Conservation (phyloP, 2,797 vertebrate genomes). For the Anisognathus igniventris region DNA sequence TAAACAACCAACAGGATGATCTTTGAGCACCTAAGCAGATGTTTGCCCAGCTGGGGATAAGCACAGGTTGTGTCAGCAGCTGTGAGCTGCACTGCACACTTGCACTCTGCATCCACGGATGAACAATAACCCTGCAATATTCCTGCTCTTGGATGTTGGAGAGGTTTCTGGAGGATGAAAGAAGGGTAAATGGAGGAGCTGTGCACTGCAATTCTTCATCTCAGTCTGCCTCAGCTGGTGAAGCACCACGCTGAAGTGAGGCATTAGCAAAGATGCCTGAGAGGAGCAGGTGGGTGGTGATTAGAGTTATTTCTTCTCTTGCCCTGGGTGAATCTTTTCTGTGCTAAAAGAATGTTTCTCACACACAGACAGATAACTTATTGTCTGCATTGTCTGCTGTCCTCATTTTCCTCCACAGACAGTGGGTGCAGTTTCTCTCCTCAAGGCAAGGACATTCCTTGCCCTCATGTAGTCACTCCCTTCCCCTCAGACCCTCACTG, state of each 20-base stretch:
- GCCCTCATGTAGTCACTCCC: not conserved
- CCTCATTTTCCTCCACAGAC: not conserved
- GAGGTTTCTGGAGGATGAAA: slow-evolving; percentile 21
- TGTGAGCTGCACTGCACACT: not conserved
- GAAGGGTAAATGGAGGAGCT: slow-evolving; percentile 16
- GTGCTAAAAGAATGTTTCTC: slow-evolving; percentile 7
- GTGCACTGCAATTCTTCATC: not conserved
- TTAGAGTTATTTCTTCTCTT: slow-evolving; percentile 21
- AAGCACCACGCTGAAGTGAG: not conserved
- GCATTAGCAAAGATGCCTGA: slow-evolving; percentile 18
- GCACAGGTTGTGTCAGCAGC: slow-evolving; percentile 33
- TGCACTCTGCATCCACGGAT: not conserved
- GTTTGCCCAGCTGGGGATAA: slow-evolving; percentile 31
- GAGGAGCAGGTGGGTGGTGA: slow-evolving; percentile 4
- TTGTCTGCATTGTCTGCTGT: not conserved
- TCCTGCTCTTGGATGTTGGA: not conserved
- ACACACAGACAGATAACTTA: not conserved
- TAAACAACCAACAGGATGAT: not conserved
- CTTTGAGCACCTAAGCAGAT: not conserved
- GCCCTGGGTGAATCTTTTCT: slow-evolving; percentile 5
- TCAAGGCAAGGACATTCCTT: not conserved
- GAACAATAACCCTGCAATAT: not conserved
- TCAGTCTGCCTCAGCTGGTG: slow-evolving; percentile 22
- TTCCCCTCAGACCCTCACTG: not conserved
- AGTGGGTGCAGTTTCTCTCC: not conserved